phyloP scores from a whole-genome alignment of 2,113 vertebrate species.

The Okapia johnstoni region DNA sequence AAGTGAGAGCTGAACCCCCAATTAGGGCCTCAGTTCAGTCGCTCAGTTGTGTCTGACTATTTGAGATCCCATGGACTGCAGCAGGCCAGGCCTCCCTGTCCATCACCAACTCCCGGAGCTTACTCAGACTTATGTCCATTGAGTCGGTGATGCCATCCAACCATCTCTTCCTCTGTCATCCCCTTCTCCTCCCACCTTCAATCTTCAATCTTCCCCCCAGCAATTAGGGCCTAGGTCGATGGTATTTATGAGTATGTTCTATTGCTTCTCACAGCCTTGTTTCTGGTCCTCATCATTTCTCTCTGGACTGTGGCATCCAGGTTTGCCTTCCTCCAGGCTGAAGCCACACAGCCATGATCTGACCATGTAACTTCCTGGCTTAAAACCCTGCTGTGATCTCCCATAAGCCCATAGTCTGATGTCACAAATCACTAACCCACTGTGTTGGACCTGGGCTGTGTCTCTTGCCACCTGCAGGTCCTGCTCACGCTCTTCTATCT shows the following conservation, averaged over 20 bases:
- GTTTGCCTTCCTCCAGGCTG: background rate
- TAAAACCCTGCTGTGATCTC: background rate
- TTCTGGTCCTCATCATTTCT: background rate
- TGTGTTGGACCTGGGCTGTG: background rate
- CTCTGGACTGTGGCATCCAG: background rate
- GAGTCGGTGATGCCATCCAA: background rate
- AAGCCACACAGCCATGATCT: background rate
- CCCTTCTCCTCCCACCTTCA: background rate
- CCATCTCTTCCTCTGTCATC: background rate
- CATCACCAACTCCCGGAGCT: background rate
- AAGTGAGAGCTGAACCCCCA: background rate
- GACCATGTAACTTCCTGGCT: background rate
- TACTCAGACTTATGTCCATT: background rate
- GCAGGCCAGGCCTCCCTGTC: background rate
- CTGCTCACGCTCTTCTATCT: background rate
- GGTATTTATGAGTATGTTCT: background rate
- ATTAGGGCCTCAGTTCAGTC: background rate
- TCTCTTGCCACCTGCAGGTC: background rate
- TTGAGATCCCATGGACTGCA: rapidly evolving
- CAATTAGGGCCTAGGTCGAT: background rate
- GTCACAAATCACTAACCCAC: background rate
- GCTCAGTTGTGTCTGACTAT: rapidly evolving
- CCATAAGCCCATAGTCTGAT: background rate
- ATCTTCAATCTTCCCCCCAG: background rate
- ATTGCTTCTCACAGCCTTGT: background rate